These are phyloP conservation scores for Orthonyx spaldingii DNA, from an alignment of 2,113 vertebrate genomes.

Conservation along the genomic window DNA sequence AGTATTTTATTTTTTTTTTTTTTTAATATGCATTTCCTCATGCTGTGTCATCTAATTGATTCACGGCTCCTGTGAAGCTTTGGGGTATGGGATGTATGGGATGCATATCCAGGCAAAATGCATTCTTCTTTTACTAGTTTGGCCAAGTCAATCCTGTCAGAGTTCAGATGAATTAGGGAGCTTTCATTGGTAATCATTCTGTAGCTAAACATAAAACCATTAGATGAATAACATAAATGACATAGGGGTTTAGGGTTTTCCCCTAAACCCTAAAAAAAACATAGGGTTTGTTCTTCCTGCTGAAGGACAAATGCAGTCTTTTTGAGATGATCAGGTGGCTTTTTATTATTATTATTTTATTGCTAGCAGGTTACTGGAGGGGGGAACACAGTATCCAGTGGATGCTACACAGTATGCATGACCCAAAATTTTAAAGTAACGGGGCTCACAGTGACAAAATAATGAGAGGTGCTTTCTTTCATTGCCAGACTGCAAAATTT, in stretches of 20 bases:
- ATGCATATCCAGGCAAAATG: neutral
- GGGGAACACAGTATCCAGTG: neutral
- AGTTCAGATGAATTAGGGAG: neutral
- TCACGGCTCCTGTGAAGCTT: slow-evolving; percentile 2
- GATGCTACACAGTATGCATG: neutral
- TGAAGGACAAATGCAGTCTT: neutral
- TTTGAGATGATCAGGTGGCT: neutral
- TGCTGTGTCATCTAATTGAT: slow-evolving; percentile 54
- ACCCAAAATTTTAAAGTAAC: neutral
- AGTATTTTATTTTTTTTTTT: neutral
- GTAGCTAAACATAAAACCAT: neutral
- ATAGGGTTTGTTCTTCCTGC: neutral
- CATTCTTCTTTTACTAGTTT: neutral
- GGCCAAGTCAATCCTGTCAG: neutral
- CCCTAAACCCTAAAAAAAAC: too few species aligned
- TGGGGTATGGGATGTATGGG: neutral
- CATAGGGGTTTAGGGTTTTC: neutral
- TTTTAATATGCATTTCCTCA: slow-evolving; percentile 22
- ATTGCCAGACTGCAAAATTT: neutral
- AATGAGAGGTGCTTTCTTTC: neutral
- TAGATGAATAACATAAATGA: neutral
- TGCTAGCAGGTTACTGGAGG: neutral
- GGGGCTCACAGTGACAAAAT: neutral
- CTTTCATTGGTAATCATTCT: neutral
- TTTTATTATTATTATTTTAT: neutral